Evolutionary conservation across 2,113 vertebrate genomes (phyloP).

Genomic region (Marcusenius ussheri): DNA sequence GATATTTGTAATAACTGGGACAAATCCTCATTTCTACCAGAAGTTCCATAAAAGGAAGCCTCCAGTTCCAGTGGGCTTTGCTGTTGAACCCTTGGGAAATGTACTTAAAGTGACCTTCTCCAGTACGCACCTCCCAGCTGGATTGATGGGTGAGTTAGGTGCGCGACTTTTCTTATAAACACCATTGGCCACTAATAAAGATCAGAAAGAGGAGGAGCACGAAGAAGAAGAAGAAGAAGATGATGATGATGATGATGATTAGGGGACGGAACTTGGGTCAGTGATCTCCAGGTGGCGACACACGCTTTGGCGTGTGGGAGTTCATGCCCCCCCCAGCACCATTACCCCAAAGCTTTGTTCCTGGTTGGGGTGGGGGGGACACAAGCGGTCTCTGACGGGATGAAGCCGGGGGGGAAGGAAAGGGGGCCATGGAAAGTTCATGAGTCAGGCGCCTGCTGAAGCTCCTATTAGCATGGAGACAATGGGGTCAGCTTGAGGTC

Average conservation of each 20-base stretch:
- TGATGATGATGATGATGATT: background rate
- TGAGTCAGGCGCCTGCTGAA: conserved; percentile 67
- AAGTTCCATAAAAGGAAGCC: background rate
- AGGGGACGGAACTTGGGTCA: background rate
- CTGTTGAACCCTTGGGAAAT: background rate
- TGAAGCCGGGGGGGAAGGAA: conserved; percentile 37
- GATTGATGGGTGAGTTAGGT: background rate
- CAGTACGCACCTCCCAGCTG: background rate
- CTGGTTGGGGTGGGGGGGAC: conserved; percentile 34
- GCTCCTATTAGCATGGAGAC: conserved; percentile 72
- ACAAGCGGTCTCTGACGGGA: conserved; percentile 19
- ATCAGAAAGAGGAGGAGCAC: background rate
- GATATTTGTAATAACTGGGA: background rate
- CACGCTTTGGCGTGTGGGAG: background rate
- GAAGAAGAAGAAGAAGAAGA: background rate
- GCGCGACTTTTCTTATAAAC: background rate
- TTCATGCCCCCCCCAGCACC: conserved; percentile 28
- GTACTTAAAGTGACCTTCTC: background rate
- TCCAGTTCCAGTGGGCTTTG: background rate
- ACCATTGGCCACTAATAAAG: background rate
- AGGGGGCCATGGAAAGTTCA: conserved; percentile 66
- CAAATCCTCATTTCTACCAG: background rate
- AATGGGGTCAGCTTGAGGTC: conserved; percentile 68
- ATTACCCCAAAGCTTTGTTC: conserved; percentile 26
- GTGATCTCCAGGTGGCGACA: background rate